Evolutionary conservation across 35 echinoderm and acorn worm species (phyloP).

Genomic region (Stichopus chloronotus): DNA sequence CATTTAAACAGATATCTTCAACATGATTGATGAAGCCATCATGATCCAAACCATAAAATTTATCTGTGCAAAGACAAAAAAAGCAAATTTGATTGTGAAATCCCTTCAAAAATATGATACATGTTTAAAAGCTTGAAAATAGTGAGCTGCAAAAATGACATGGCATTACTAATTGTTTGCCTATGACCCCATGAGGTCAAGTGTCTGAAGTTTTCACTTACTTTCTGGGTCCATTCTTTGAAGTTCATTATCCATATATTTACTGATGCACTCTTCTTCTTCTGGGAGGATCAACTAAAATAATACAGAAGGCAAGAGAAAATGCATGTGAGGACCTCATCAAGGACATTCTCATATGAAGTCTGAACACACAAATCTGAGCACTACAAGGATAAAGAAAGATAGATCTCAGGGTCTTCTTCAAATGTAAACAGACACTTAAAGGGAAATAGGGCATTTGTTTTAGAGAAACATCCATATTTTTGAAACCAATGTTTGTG

Average conservation of each 20-base stretch:
- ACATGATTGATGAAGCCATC: conserved; percentile 68
- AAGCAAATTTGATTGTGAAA: background rate
- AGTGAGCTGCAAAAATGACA: too few relatives aligned
- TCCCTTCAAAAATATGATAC: background rate
- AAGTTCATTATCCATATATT: conserved; percentile 70
- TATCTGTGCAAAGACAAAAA: conserved; percentile 59
- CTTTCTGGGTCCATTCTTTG: conserved; percentile 80
- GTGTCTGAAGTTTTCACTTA: conserved; percentile 39
- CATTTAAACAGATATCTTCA: conserved; percentile 41
- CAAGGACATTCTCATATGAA: too few relatives aligned
- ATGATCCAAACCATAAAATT: conserved; percentile 87
- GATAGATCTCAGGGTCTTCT: too few relatives aligned
- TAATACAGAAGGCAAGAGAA: background rate
- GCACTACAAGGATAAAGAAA: too few relatives aligned
- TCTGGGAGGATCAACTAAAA: conserved; percentile 76
- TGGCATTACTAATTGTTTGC: too few relatives aligned
- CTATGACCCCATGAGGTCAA: too few relatives aligned
- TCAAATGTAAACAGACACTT: too few relatives aligned
- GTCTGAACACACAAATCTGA: too few relatives aligned
- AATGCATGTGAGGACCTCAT: too few relatives aligned
- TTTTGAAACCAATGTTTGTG: too few relatives aligned
- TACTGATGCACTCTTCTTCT: conserved; percentile 81
- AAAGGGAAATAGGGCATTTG: too few relatives aligned
- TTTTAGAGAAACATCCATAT: too few relatives aligned
- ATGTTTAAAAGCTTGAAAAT: background rate